These are phyloP conservation scores for Encarsia formosa DNA, from an alignment of 2,888 invertebrate species.

Conservation along the genomic window DNA sequence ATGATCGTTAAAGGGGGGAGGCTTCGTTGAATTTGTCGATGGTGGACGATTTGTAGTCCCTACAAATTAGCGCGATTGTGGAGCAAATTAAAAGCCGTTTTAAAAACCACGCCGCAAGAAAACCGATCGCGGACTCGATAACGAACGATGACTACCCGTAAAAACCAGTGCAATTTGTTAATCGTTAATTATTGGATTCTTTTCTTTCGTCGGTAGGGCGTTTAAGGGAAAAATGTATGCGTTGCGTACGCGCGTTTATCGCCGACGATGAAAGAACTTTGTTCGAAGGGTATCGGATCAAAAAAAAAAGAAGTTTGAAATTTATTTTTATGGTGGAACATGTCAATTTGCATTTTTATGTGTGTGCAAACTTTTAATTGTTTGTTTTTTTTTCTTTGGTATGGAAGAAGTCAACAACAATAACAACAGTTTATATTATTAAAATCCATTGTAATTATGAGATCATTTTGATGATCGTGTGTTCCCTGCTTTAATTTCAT, in stretches of 20 bases:
- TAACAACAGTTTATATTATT: no score
- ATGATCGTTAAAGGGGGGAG: no score
- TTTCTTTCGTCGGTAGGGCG: neutral
- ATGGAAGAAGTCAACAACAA: no score
- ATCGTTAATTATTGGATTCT: constrained; percentile 13
- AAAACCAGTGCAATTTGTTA: constrained; percentile 16
- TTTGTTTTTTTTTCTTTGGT: no score
- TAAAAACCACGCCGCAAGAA: neutral
- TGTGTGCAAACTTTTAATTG: no score
- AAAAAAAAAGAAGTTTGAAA: no score
- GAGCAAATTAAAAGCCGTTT: constrained; percentile 6
- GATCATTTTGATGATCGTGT: no score
- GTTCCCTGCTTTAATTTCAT: no score
- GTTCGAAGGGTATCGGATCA: neutral
- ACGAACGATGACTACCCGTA: neutral
- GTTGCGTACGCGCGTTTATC: neutral
- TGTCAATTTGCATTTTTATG: no score
- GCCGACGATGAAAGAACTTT: neutral
- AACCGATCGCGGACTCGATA: no score
- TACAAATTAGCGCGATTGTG: constrained; percentile 4
- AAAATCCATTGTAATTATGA: no score
- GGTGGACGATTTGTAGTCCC: neutral
- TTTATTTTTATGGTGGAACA: no score
- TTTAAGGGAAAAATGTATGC: neutral
- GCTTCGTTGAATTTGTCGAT: neutral